Percentiles rank a stretch among this genome's conserved stretches.
Conservation (phyloP, 2,888 invertebrate species). For the Clepsis dumicolana region DNA sequence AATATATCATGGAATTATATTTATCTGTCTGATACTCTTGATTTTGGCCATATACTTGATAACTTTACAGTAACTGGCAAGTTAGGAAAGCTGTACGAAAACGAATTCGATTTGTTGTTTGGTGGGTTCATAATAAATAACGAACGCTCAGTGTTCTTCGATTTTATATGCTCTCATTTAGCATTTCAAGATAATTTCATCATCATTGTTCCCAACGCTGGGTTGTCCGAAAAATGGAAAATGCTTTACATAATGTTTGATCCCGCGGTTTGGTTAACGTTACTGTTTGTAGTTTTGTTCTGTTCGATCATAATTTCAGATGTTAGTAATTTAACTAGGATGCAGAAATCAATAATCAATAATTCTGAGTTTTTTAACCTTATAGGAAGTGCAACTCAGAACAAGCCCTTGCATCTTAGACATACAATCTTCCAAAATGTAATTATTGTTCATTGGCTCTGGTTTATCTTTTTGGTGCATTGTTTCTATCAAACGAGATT, state of each 20-base stretch:
- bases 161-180: slow-evolving; percentile 36
- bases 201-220: slow-evolving; percentile 15
- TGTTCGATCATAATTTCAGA: slow-evolving; percentile 16
- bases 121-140: slow-evolving; percentile 38
- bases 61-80: slow-evolving; percentile 40
- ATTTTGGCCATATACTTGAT: slow-evolving; percentile 27
- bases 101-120: slow-evolving; percentile 37
- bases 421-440: slow-evolving; percentile 22
- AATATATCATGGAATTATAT: slow-evolving; percentile 34
- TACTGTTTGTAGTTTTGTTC: slow-evolving; percentile 18
- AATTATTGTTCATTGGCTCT: slow-evolving; percentile 38
- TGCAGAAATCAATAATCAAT: neutral
- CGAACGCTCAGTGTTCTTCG: slow-evolving; percentile 29
- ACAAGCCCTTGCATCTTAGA: slow-evolving; percentile 5
- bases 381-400: slow-evolving; percentile 17
- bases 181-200: slow-evolving; percentile 34
- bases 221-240: slow-evolving; percentile 41
- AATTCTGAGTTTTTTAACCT: slow-evolving; percentile 23
- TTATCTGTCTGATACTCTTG: slow-evolving; percentile 14
- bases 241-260: slow-evolving; percentile 37
- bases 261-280: slow-evolving; percentile 27
- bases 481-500: slow-evolving; percentile 36
- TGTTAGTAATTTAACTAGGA: neutral
- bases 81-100: slow-evolving; percentile 30
- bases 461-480: slow-evolving; percentile 42